Evolutionary conservation across 2,797 vertebrate species (phyloP).

Genomic region (Macropus fuliginosus): DNA sequence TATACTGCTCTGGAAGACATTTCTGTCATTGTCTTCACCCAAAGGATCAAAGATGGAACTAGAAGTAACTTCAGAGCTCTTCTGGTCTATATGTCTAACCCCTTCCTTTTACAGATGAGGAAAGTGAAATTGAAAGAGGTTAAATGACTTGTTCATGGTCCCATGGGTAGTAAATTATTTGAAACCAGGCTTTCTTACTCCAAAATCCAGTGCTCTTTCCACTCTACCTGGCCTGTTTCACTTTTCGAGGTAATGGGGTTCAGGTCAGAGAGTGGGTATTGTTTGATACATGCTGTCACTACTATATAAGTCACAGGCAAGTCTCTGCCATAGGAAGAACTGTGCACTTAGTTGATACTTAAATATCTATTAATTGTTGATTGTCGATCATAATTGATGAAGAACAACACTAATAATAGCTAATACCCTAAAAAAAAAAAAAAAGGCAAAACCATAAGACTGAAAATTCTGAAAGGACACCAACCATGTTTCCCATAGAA

Average conservation of each 20-base stretch:
- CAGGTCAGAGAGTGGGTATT: neutral
- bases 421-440: neutral
- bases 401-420: neutral
- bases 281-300: neutral
- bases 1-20: slow-evolving; percentile 53
- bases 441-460: neutral
- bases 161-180: neutral
- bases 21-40: slow-evolving; percentile 40
- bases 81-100: neutral
- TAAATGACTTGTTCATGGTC: neutral
- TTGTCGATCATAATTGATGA: neutral
- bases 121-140: neutral
- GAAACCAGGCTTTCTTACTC: neutral
- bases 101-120: neutral
- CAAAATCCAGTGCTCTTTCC: neutral
- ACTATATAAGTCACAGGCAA: neutral
- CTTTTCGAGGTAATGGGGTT: neutral
- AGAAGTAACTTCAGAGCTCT: neutral
- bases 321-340: neutral
- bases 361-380: neutral
- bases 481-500: neutral
- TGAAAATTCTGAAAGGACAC: neutral
- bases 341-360: neutral
- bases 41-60: neutral
- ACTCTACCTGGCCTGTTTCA: neutral